Base-by-base conservation (phyloP, 2,797 vertebrate genomes). In the Gymnoscopelus microlampas region DNA sequence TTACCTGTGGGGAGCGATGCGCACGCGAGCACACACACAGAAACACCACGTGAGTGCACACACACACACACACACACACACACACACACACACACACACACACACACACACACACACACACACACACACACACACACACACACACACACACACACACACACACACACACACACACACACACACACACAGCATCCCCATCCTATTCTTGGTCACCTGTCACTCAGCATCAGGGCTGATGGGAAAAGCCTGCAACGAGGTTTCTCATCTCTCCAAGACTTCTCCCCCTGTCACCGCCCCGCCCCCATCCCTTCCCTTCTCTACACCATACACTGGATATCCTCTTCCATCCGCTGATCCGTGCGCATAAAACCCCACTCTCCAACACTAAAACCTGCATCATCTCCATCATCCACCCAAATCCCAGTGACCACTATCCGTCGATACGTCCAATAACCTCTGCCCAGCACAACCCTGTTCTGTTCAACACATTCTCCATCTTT, bases 1-100 rank as follows among this genome's bases (percentile, higher is more conserved):
- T 92, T 91, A 93, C 92, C 92, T 93, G 89, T 85, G 84, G 83
- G 83, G 77, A 48, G 76, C 39, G 60, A 24, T 50, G 60, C 47
- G 23, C 23, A n/a, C 47, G 24, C 24, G 24, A 11, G 23, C 10
- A 23, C 24, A 26, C 24, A 26, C 23, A 23, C 23, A 23, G 8
- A 56, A 4, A 56, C 29, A 15, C 14, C 58, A 56, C 59, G 66
- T 65, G 59, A 66, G 50, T 35, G 51, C 44, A 8, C 14, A 49
- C n/a, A 35, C 50, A 3, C 50, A 24, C 62, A 70, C 66, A 61
- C 73, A 60, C 48, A 65, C 53, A 53, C 68, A 70, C 74, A 63
- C 56, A 59, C 60, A 59, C 84, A 70, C 78, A 58, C 63, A 62
- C 73, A 53, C 74, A 57, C 47, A 61, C 59, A 24, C 12, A 54